phyloP scores from a whole-genome alignment of 2,113 vertebrate species.

The Condylura cristata region DNA sequence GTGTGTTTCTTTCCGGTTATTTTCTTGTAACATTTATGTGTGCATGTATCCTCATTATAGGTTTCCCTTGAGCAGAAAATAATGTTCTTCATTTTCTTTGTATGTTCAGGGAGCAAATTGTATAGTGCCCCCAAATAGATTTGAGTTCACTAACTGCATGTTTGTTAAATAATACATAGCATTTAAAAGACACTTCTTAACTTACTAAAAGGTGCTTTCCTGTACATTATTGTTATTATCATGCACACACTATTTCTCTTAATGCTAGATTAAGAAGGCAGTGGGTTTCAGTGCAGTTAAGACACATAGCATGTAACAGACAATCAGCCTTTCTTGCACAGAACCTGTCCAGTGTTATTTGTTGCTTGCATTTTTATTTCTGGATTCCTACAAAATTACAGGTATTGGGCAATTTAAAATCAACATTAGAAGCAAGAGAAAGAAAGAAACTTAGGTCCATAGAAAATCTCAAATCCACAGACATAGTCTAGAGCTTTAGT shows the following conservation, averaged over 20 bases:
- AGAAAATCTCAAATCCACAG: background rate
- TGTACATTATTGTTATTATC: background rate
- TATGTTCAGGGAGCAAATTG: constrained; percentile 15
- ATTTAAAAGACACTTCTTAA: constrained; percentile 49
- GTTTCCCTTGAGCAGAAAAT: background rate
- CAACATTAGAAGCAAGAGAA: background rate
- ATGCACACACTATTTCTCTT: background rate
- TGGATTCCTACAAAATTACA: background rate
- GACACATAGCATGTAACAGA: background rate
- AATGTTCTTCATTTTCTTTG: constrained; percentile 30
- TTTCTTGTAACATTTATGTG: constrained; percentile 9
- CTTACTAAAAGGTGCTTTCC: constrained; percentile 17
- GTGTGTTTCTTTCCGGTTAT: background rate
- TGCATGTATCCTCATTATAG: background rate
- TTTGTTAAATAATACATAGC: constrained; percentile 56
- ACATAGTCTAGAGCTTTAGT: background rate
- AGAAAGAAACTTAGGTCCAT: background rate
- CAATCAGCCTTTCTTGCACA: background rate
- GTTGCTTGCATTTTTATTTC: background rate
- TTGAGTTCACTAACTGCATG: constrained; percentile 32
- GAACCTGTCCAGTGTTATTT: background rate
- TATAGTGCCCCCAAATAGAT: constrained; percentile 10
- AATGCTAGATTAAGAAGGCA: background rate
- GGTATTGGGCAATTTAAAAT: constrained; percentile 7
- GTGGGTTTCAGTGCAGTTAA: background rate